Evolutionary conservation across 2,888 invertebrate genomes (phyloP).

Genomic region (Achlya flavicornis): DNA sequence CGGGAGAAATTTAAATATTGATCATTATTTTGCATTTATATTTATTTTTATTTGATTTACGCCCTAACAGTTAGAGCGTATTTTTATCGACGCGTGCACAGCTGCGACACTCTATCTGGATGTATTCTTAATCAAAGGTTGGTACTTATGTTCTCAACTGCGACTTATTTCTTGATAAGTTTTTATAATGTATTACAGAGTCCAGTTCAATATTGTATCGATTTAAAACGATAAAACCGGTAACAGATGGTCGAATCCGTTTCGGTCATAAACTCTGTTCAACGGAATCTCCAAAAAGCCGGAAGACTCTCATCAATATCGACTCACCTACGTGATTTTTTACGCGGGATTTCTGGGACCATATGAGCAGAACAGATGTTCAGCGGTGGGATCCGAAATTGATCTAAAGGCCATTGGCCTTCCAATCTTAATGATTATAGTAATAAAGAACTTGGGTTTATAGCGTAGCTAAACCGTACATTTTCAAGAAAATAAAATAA

Average conservation of each 20-base stretch:
- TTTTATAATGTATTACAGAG: background rate
- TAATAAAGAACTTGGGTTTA: background rate
- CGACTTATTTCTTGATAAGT: background rate
- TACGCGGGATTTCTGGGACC: conserved; percentile 33
- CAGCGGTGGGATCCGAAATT: conserved; percentile 12
- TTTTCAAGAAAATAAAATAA: background rate
- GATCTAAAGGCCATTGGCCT: conserved; percentile 10
- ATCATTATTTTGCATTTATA: too few species aligned
- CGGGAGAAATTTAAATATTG: too few species aligned
- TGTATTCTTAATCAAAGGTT: too few species aligned
- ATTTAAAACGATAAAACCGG: conserved; percentile 30
- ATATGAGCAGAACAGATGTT: conserved; percentile 29
- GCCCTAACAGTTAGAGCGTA: too few species aligned
- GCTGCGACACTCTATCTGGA: too few species aligned
- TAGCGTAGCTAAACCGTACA: background rate
- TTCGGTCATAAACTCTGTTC: conserved; percentile 48
- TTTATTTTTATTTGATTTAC: too few species aligned
- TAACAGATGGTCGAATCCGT: conserved; percentile 46
- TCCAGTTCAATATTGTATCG: conserved; percentile 43
- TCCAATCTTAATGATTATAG: conserved; percentile 4
- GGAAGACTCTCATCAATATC: conserved; percentile 50
- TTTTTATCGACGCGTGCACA: too few species aligned
- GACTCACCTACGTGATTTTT: conserved; percentile 40
- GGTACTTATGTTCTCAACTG: too few species aligned
- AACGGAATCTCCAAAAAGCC: conserved; percentile 36